Conservation (phyloP, 2,113 vertebrate genomes). For the Eublepharis macularius region DNA sequence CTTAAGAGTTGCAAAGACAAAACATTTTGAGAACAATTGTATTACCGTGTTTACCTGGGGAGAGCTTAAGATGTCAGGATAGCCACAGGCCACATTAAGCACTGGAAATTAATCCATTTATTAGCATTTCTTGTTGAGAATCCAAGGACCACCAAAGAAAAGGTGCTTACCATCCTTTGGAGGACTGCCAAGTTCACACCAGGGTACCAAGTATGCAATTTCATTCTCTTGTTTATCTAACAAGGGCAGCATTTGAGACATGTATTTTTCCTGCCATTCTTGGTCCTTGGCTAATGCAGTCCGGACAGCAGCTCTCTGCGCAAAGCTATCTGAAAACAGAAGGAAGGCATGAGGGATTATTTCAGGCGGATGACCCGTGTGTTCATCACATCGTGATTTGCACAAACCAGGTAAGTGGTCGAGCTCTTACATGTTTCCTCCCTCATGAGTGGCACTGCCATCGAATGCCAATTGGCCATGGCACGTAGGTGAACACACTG, state of each 20-base stretch:
- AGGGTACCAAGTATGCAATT: constrained; percentile 88
- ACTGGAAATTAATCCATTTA: constrained; percentile 22
- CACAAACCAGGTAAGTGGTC: too few species aligned
- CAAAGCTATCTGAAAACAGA: constrained; percentile 81
- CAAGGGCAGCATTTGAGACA: constrained; percentile 77
- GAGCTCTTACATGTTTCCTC: too few species aligned
- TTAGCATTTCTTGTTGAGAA: constrained; percentile 20
- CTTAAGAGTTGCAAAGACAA: neutral
- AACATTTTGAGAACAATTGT: neutral
- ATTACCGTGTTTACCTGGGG: neutral
- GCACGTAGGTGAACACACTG: too few species aligned
- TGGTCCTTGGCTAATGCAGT: constrained; percentile 81
- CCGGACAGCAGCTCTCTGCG: constrained; percentile 82
- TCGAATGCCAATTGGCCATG: too few species aligned
- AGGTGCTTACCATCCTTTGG: constrained; percentile 80
- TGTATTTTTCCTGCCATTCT: constrained; percentile 83
- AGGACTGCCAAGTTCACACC: constrained; percentile 83
- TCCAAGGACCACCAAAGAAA: constrained; percentile 31
- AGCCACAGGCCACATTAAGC: neutral
- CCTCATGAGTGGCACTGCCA: too few species aligned
- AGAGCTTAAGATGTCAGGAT: neutral
- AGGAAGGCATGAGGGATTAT: neutral
- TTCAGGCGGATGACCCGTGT: too few species aligned
- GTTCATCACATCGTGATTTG: neutral
- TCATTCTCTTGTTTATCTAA: constrained; percentile 84